A percentile compares a stretch with the other conserved stretches of the same genome.
phyloP scores from a whole-genome alignment of 30 jellyfish, hydroid and myxozoan species.

The Phacellophora camtschatica region DNA sequence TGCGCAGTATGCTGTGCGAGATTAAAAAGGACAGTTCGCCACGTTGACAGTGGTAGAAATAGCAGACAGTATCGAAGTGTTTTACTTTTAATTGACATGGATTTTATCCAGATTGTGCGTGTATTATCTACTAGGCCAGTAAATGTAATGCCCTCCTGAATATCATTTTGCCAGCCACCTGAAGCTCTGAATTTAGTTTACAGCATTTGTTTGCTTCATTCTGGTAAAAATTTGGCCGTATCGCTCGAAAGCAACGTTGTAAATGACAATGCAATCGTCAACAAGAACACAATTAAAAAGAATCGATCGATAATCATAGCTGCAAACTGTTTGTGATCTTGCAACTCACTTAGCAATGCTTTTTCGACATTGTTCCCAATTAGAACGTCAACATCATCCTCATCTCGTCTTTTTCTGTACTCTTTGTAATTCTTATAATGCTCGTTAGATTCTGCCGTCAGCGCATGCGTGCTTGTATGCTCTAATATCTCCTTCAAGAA shows the following conservation, averaged over 20 bases:
- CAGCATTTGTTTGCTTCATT: too few species aligned
- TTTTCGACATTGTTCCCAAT: slow-evolving; percentile 49
- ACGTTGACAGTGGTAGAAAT: too few species aligned
- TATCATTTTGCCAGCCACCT: too few species aligned
- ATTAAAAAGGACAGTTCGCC: too few species aligned
- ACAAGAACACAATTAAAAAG: slow-evolving; percentile 18
- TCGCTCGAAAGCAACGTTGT: slow-evolving; percentile 68
- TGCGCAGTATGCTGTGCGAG: too few species aligned
- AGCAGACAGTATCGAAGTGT: too few species aligned
- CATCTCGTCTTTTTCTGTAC: slow-evolving; percentile 44
- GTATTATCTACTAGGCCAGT: too few species aligned
- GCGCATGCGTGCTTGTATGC: slow-evolving; percentile 74
- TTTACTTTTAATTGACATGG: too few species aligned
- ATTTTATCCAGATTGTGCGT: too few species aligned
- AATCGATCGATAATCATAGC: slow-evolving; percentile 62
- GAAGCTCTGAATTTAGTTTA: too few species aligned
- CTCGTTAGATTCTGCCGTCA: slow-evolving; percentile 70
- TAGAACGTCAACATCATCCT: slow-evolving; percentile 68
- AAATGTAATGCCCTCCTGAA: too few species aligned
- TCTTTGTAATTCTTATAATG: slow-evolving; percentile 63
- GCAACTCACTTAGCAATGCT: slow-evolving; percentile 35
- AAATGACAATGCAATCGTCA: slow-evolving; percentile 57
- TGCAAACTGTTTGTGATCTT: slow-evolving; percentile 54
- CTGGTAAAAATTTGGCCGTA: slow-evolving; percentile 22
- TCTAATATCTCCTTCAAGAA: slow-evolving; percentile 34